Conservation (phyloP, 2,797 vertebrate species). For the Anguilla pacifica region DNA sequence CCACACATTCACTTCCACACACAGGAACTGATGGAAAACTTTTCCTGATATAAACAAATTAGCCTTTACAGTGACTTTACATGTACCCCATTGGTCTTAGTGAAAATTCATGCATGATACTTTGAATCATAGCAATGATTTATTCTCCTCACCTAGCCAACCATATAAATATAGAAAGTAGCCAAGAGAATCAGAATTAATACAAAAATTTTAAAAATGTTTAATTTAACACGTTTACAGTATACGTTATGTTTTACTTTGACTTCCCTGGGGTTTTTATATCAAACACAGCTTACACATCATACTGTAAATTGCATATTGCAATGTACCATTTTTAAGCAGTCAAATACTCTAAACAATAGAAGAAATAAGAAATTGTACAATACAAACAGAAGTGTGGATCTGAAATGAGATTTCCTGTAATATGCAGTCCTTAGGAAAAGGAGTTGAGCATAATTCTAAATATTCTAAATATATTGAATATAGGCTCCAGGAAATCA, state of each 20-base stretch:
- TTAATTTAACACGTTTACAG: neutral
- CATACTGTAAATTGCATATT: neutral
- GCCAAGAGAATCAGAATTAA: no score
- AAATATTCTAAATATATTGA: conserved; percentile 34
- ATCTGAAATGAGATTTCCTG: neutral
- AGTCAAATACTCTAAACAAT: neutral
- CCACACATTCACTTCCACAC: no score
- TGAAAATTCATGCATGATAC: no score
- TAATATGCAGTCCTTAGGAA: conserved; percentile 14
- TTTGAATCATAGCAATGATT: no score
- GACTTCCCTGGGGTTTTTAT: neutral
- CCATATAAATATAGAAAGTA: no score
- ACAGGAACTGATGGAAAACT: no score
- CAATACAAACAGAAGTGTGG: neutral
- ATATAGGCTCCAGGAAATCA: conserved; percentile 52
- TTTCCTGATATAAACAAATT: no score
- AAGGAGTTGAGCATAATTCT: neutral
- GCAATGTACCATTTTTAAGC: no score
- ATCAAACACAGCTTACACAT: neutral
- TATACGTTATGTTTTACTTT: neutral
- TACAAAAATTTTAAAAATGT: neutral
- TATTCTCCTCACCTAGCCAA: no score
- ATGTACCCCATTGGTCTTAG: no score
- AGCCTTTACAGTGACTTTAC: no score
- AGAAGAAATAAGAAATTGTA: neutral